Evolutionary conservation across 2,797 vertebrate genomes (phyloP).

Genomic region (Parauchenoglanis ngamensis): DNA sequence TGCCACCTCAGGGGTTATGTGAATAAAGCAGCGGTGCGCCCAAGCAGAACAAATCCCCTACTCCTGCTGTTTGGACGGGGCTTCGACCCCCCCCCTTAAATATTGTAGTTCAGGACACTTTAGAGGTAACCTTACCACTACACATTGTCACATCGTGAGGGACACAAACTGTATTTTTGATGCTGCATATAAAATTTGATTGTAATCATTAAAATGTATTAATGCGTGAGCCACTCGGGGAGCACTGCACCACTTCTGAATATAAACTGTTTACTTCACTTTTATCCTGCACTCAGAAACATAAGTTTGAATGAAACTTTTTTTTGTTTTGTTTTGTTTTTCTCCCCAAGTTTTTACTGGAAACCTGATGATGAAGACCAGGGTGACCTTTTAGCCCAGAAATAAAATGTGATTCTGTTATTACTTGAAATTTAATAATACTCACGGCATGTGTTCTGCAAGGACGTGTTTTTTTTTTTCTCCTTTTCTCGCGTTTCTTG

Average conservation of each 20-base stretch:
- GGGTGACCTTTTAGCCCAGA: conserved; percentile 46
- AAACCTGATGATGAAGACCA: conserved; percentile 33
- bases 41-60: conserved; percentile 73
- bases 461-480: conserved; percentile 19
- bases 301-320: not conserved
- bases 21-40: conserved; percentile 59
- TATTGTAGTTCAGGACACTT: conserved; percentile 61
- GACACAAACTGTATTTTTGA: not conserved
- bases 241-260: not conserved
- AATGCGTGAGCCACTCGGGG: not conserved
- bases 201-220: not conserved
- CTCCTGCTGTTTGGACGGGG: conserved; percentile 57
- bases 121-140: conserved; percentile 55
- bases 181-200: conserved; percentile 1
- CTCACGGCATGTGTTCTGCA: conserved; percentile 46
- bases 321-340: not conserved
- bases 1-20: conserved; percentile 64
- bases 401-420: conserved; percentile 53
- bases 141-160: conserved; percentile 34
- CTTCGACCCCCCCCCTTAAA: conserved; percentile 23
- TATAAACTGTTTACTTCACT: not conserved
- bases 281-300: not conserved
- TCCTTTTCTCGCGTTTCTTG: conserved; percentile 36
- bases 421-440: conserved; percentile 62
- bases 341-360: not conserved